Conservation (phyloP, 1,140 invertebrate species). For the Probaryconus sp. region DNA sequence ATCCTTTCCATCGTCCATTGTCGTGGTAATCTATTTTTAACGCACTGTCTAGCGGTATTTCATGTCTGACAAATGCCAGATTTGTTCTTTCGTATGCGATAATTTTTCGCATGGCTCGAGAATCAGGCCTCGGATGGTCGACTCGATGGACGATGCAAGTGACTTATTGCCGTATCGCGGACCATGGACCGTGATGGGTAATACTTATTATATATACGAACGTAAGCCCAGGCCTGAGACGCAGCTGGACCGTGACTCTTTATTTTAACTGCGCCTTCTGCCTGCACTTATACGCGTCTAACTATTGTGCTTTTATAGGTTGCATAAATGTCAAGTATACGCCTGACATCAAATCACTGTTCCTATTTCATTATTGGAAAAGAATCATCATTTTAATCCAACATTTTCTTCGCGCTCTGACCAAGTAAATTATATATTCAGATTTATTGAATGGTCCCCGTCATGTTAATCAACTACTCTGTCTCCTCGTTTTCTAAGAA, state of each 20-base stretch:
- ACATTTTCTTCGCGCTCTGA: too few species aligned
- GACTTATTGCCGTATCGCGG: conserved; percentile 43
- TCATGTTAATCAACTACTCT: too few species aligned
- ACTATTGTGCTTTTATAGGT: conserved; percentile 43
- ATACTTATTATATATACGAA: conserved; percentile 56
- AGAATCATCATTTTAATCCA: conserved; percentile 12
- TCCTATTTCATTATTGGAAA: not conserved
- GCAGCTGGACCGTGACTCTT: conserved; percentile 70
- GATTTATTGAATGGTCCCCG: too few species aligned
- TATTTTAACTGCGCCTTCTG: conserved; percentile 61
- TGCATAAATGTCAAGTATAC: conserved; percentile 27
- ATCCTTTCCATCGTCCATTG: too few species aligned
- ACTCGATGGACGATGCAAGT: conserved; percentile 30
- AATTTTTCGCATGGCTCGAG: conserved; percentile 42
- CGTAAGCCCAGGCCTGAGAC: conserved; percentile 39
- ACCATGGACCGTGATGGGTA: conserved; percentile 58
- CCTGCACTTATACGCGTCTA: conserved; percentile 20
- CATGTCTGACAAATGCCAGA: conserved; percentile 35
- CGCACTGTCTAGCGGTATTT: conserved; percentile 22
- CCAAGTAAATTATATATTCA: too few species aligned
- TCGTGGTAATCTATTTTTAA: not conserved
- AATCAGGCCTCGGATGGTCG: conserved; percentile 45
- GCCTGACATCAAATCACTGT: conserved; percentile 22
- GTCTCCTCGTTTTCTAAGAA: not conserved
- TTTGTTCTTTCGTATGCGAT: conserved; percentile 49